Percentiles rank a stretch among this genome's conserved stretches.
Evolutionary conservation across 2,113 vertebrate genomes (phyloP).

Genomic region (Python bivittatus): DNA sequence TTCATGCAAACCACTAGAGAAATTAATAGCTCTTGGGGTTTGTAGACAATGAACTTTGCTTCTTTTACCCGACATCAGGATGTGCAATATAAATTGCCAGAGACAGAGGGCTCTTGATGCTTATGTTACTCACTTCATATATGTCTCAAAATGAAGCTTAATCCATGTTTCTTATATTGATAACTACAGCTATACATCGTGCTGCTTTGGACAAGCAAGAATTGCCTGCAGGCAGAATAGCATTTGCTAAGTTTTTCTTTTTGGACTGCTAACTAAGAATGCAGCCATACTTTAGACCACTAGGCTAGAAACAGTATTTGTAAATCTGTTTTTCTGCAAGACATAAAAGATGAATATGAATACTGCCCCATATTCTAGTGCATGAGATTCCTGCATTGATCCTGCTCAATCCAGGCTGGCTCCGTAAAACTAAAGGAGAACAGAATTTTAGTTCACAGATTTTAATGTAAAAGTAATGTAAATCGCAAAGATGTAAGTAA

Average conservation of each 20-base stretch:
- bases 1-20: background rate
- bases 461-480: background rate
- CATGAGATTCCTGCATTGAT: background rate
- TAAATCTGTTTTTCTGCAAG: background rate
- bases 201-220: background rate
- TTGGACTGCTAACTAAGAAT: background rate
- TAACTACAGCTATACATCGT: background rate
- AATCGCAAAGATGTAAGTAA: background rate
- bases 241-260: background rate
- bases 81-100: background rate
- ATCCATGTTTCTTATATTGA: background rate
- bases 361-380: background rate
- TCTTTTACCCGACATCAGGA: background rate
- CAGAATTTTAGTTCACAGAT: background rate
- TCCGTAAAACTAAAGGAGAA: background rate
- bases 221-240: background rate
- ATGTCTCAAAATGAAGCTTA: background rate
- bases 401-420: background rate
- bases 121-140: background rate
- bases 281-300: background rate
- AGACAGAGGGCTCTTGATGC: background rate
- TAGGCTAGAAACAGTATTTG: background rate
- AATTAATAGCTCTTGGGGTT: conserved; percentile 10
- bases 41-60: background rate
- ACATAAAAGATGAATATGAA: background rate